Base-by-base conservation (phyloP, 2,797 vertebrate species). In the Sternarchorhynchus goeldii region DNA sequence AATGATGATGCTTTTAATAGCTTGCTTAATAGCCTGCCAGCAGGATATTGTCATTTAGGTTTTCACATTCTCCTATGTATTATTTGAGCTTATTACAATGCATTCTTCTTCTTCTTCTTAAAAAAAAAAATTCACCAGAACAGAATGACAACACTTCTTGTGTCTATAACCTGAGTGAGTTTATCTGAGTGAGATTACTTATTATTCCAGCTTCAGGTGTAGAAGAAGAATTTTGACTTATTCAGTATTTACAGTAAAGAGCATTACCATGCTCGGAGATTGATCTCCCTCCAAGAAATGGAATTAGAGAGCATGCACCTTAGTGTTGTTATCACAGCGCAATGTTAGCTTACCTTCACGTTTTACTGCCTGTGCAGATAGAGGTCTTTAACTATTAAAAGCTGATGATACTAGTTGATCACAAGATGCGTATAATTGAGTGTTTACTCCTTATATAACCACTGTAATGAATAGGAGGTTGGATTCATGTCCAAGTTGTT, bases 1-100 rank as follows among this genome's bases (percentile, higher is more conserved):
- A 68, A 60, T 72, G 66, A 62, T 68, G n/a, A 81, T 67, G 56
- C 60, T 72, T 80, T 79, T 72, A 77, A 81, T 73, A 77, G 72
- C 65, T 17, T 63, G 60, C 58, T 66, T 76, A 77, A 78, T 79
- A 79, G 66, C 65, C 60, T 66, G 65, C 63, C 67, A 73, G 45
- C 17, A 34, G 64, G 29, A 64, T 81, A 56, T 77, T 66, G 36
- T 50, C 58, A 69, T 57, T 68, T 36, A 58, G 39, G 60, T 58
- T 6, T 59, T 84, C 20, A 57, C 29, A 34, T 59, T 53, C 50
- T 53, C 68, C 53, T 74, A 64, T 67, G 60, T 71, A 65, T 77
- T 75, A 29, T 25, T 45, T 41, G 41, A 75, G 74, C 65, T 39
- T 32, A 68, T 77, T 50, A 77, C n/a, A 32, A 56, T 75, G 16